A percentile compares a stretch with the other conserved stretches of the same genome.
These are phyloP conservation scores for Diprion similis DNA, from an alignment of 1,140 invertebrate genomes.

Conservation along the genomic window DNA sequence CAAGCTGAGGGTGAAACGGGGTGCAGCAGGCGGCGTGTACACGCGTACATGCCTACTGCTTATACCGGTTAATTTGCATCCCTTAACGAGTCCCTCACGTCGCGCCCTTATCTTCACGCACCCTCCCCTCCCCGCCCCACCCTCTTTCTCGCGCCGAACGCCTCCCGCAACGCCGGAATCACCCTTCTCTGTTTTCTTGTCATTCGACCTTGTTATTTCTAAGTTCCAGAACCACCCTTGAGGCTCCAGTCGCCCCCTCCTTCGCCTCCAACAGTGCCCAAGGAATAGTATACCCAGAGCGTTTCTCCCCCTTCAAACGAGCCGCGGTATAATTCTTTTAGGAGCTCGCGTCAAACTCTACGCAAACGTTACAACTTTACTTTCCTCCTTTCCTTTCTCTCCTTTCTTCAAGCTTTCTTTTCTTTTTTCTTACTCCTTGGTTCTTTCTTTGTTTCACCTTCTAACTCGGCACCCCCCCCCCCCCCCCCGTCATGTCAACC, in stretches of 20 bases:
- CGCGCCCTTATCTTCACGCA: conserved; percentile 52
- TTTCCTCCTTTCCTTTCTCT: background rate
- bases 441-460: background rate
- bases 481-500: background rate
- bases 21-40: conserved; percentile 38
- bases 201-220: conserved; percentile 48
- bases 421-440: background rate
- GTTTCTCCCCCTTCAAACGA: background rate
- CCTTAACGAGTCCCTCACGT: conserved; percentile 58
- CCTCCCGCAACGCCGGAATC: conserved; percentile 1
- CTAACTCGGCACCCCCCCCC: background rate
- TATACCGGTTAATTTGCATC: conserved; percentile 56
- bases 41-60: conserved; percentile 34
- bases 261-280: background rate
- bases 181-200: conserved; percentile 47
- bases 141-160: conserved; percentile 10
- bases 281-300: background rate
- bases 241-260: background rate
- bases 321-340: conserved; percentile 7
- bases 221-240: conserved; percentile 31
- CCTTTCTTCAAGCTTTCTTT: too few relatives aligned
- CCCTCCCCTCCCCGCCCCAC: conserved; percentile 22
- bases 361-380: conserved; percentile 7
- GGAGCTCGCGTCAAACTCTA: conserved; percentile 3
- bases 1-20: conserved; percentile 33